phyloP scores from a whole-genome alignment of 2,797 vertebrate genomes.

The Heteromormyrus szaboi region DNA sequence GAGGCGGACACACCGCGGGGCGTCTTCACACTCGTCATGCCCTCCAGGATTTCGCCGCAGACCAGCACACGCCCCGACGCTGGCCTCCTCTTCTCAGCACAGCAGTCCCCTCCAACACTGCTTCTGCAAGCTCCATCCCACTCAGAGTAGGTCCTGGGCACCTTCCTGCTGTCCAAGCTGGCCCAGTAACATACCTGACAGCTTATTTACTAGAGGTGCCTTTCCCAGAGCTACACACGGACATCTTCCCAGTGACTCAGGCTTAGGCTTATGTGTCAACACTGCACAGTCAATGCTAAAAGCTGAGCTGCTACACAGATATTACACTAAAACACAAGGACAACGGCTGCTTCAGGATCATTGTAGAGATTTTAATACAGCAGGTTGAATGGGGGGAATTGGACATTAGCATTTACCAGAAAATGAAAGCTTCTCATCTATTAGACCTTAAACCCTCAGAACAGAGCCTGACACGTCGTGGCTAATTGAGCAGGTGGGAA shows the following conservation, averaged over 20 bases:
- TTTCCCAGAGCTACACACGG: neutral
- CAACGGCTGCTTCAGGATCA: neutral
- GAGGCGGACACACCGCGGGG: neutral
- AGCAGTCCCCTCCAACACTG: neutral
- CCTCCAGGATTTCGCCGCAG: neutral
- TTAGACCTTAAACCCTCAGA: neutral
- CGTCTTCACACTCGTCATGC: neutral
- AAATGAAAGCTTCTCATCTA: neutral
- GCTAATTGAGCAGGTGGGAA: neutral
- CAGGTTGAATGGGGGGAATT: neutral
- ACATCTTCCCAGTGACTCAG: neutral
- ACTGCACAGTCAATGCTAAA: neutral
- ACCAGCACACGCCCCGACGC: neutral
- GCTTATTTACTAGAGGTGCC: neutral
- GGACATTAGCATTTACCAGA: neutral
- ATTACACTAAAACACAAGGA: neutral
- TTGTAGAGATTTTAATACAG: neutral
- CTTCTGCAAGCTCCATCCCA: neutral
- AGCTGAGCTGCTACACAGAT: neutral
- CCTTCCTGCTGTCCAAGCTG: neutral
- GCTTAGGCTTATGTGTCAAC: neutral
- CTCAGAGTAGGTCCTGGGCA: neutral
- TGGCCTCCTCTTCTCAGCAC: neutral
- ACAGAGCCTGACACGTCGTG: neutral
- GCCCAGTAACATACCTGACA: neutral